Evolutionary conservation across 1,140 invertebrate genomes (phyloP).

Genomic region (Cyclargus thomasi): DNA sequence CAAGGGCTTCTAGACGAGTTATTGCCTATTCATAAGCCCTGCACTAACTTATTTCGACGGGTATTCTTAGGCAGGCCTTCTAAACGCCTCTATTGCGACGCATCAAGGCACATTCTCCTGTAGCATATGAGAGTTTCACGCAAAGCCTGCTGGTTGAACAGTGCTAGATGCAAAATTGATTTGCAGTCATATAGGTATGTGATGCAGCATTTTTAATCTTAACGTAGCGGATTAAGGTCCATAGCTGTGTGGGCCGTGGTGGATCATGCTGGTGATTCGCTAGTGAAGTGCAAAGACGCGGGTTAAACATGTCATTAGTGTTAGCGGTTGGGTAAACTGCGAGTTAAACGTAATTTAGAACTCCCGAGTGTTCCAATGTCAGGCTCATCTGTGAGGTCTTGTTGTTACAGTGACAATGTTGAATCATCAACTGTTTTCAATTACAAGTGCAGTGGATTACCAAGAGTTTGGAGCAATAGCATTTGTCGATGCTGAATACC

Average conservation of each 20-base stretch:
- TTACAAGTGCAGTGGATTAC: too few species aligned
- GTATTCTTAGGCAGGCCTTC: not conserved
- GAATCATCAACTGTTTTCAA: not conserved
- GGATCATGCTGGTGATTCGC: constrained; percentile 6
- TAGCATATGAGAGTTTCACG: constrained; percentile 3
- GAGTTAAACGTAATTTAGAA: constrained; percentile 16
- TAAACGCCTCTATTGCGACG: constrained; percentile 22
- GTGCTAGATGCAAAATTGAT: constrained; percentile 23
- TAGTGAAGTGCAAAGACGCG: constrained; percentile 37
- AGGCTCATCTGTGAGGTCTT: not conserved
- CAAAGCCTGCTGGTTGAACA: constrained; percentile 13
- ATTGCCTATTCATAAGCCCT: constrained; percentile 56
- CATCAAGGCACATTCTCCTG: constrained; percentile 23
- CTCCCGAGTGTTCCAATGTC: constrained; percentile 7
- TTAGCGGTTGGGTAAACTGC: constrained; percentile 36
- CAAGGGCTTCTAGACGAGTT: constrained; percentile 51
- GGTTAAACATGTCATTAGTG: constrained; percentile 47
- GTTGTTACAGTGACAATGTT: not conserved
- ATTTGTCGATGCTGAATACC: too few species aligned
- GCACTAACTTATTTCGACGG: constrained; percentile 23
- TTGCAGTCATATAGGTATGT: constrained; percentile 20
- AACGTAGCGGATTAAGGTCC: not conserved
- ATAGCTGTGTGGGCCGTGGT: not conserved
- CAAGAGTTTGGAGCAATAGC: too few species aligned
- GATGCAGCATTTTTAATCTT: constrained; percentile 10